These are phyloP conservation scores for Cyrtorhinus lividipennis DNA, from an alignment of 1,140 invertebrate species.

Conservation along the genomic window DNA sequence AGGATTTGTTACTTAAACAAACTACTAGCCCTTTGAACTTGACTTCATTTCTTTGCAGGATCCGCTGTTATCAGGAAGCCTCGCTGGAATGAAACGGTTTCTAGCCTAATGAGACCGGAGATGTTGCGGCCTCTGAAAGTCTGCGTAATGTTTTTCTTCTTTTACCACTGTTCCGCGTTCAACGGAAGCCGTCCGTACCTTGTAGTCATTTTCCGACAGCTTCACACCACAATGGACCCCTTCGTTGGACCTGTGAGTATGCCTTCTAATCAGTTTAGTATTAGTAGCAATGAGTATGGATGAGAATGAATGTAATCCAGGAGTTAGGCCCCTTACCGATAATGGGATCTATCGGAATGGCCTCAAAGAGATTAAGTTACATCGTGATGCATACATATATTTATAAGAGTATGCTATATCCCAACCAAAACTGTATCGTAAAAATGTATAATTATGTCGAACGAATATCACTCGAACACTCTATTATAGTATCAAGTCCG, in stretches of 20 bases:
- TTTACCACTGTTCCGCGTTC: slow-evolving; percentile 35
- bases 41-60: not conserved
- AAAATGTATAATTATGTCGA: too few relatives aligned
- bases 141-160: slow-evolving; percentile 35
- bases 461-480: too few relatives aligned
- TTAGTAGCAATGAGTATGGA: not conserved
- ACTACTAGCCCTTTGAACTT: too few relatives aligned
- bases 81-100: slow-evolving; percentile 1
- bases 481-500: too few relatives aligned
- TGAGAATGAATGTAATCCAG: not conserved
- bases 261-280: not conserved
- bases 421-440: too few relatives aligned
- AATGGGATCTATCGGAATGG: too few relatives aligned
- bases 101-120: slow-evolving; percentile 15
- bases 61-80: not conserved
- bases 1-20: too few relatives aligned
- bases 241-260: slow-evolving; percentile 32
- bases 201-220: slow-evolving; percentile 35
- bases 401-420: too few relatives aligned
- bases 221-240: slow-evolving; percentile 33
- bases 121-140: slow-evolving; percentile 28
- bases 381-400: not conserved
- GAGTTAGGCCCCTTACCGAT: slow-evolving; percentile 11
- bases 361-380: too few relatives aligned
- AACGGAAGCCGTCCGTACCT: slow-evolving; percentile 44